phyloP scores from a whole-genome alignment of 2,797 vertebrate genomes.

The Schizothorax lantsangensis region DNA sequence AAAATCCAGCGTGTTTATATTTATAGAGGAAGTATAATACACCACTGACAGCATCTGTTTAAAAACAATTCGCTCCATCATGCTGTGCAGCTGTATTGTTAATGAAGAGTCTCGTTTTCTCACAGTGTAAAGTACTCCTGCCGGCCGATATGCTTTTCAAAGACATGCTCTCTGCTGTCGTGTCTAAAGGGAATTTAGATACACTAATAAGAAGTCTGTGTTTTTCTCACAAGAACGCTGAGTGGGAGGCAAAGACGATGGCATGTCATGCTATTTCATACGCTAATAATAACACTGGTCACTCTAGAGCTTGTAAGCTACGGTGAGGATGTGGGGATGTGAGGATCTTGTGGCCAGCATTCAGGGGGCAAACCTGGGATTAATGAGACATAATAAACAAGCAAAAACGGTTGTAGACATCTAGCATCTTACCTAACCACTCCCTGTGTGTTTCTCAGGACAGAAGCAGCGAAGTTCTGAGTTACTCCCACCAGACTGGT shows the following conservation, averaged over 20 bases:
- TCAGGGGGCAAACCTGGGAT: neutral
- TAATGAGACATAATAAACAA: neutral
- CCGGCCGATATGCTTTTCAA: slow-evolving; percentile 58
- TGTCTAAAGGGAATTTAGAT: slow-evolving; percentile 39
- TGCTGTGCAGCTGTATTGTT: slow-evolving; percentile 59
- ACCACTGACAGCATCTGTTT: slow-evolving; percentile 38
- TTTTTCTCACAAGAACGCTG: slow-evolving; percentile 26
- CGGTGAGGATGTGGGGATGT: neutral
- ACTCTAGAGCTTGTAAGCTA: neutral
- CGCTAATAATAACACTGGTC: slow-evolving; percentile 34
- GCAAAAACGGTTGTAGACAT: neutral
- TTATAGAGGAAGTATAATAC: slow-evolving; percentile 28
- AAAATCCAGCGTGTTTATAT: no score
- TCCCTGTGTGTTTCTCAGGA: slow-evolving; percentile 96
- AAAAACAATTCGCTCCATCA: slow-evolving; percentile 59
- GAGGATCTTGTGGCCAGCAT: neutral
- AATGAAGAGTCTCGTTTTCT: slow-evolving; percentile 60
- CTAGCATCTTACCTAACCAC: slow-evolving; percentile 87
- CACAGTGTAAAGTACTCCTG: slow-evolving; percentile 57
- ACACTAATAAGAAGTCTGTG: slow-evolving; percentile 49
- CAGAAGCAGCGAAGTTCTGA: slow-evolving; percentile 96
- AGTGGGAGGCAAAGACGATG: slow-evolving; percentile 29
- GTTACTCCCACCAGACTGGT: slow-evolving; percentile 98
- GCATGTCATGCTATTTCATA: neutral
- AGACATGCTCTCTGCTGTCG: slow-evolving; percentile 39